Evolutionary conservation across 2,113 vertebrate genomes (phyloP).

Genomic region (Spea bombifrons): DNA sequence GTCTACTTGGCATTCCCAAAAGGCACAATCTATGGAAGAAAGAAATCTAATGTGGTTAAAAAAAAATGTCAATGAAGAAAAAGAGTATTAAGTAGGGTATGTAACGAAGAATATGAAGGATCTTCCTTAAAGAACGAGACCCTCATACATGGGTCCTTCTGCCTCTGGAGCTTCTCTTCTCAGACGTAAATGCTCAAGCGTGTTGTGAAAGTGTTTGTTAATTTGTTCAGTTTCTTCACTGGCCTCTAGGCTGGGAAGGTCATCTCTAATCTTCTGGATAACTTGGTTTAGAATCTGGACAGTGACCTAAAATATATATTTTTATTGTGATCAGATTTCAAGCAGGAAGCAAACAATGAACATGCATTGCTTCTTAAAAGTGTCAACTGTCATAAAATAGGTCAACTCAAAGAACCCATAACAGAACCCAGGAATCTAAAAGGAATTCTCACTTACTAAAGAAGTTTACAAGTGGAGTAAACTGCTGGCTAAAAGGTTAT

Average conservation of each 20-base stretch:
- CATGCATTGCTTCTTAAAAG: too few species aligned
- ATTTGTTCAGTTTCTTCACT: constrained; percentile 98
- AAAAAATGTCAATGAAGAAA: constrained; percentile 52
- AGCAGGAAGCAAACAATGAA: too few species aligned
- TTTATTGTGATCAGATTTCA: too few species aligned
- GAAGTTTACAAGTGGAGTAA: too few species aligned
- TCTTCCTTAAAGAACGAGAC: constrained; percentile 69
- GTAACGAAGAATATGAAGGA: not conserved
- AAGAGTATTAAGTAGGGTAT: constrained; percentile 48
- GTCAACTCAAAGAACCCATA: too few species aligned
- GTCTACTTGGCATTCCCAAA: constrained; percentile 68
- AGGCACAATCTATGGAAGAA: constrained; percentile 71
- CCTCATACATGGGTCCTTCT: constrained; percentile 92
- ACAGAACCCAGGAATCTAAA: too few species aligned
- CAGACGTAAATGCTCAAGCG: constrained; percentile 93
- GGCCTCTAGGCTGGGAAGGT: constrained; percentile 93
- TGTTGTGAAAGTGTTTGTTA: constrained; percentile 99
- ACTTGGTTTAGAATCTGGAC: constrained; percentile 97
- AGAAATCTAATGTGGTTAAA: constrained; percentile 52
- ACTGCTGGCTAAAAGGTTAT: too few species aligned
- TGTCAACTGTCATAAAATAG: too few species aligned
- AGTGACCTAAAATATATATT: constrained; percentile 75
- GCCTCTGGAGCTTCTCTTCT: constrained; percentile 90
- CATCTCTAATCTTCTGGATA: constrained; percentile 97
- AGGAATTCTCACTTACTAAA: too few species aligned